A percentile compares a stretch with the other conserved stretches of the same genome.
phyloP scores from a whole-genome alignment of 2,113 vertebrate genomes.

The Motacilla alba region DNA sequence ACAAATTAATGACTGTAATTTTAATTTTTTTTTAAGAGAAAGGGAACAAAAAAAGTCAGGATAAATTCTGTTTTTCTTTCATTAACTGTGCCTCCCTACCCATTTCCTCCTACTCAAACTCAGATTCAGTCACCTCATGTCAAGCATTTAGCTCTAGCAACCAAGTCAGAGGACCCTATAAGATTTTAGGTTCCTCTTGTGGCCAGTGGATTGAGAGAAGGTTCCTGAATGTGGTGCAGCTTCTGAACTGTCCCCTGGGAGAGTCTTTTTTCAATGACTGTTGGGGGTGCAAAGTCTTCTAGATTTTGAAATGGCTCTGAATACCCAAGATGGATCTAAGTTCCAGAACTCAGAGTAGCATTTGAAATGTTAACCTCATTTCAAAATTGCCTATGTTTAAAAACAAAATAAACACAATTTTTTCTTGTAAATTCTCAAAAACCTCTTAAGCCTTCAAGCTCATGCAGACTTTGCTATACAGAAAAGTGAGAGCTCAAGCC shows the following conservation, averaged over 20 bases:
- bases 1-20: neutral
- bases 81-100: neutral
- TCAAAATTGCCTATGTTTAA: neutral
- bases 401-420: neutral
- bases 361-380: neutral
- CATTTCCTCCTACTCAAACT: neutral
- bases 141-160: neutral
- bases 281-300: neutral
- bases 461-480: neutral
- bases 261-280: neutral
- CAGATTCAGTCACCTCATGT: neutral
- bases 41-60: neutral
- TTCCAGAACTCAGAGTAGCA: neutral
- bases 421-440: neutral
- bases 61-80: neutral
- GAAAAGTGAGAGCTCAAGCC: neutral
- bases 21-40: neutral
- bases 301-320: neutral
- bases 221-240: neutral
- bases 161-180: neutral
- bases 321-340: neutral
- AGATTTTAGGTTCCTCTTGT: neutral
- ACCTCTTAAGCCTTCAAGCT: neutral
- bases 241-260: neutral
- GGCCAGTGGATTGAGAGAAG: neutral